Percentiles rank a stretch among this genome's conserved stretches.
Evolutionary conservation across 2,888 invertebrate genomes (phyloP).

Genomic region (Pantelozetes paolii): DNA sequence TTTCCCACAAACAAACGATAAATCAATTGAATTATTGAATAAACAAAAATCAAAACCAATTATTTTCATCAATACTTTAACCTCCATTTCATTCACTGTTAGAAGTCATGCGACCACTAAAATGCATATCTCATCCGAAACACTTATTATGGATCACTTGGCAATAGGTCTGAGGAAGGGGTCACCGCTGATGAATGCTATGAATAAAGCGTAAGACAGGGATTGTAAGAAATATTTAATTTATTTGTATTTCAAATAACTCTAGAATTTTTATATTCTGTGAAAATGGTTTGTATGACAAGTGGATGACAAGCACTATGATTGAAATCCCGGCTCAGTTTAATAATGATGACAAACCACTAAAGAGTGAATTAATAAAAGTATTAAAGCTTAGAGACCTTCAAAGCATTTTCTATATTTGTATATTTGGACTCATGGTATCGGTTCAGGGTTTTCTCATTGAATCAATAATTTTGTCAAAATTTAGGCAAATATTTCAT

Average conservation of each 20-base stretch:
- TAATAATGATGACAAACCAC: neutral
- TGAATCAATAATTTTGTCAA: too few relatives aligned
- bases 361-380: neutral
- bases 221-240: neutral
- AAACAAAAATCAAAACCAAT: too few relatives aligned
- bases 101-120: neutral
- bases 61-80: neutral
- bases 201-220: neutral
- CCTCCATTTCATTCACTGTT: neutral
- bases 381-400: neutral
- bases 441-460: neutral
- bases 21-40: neutral
- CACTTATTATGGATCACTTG: neutral
- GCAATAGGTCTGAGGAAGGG: neutral
- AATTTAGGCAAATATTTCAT: too few relatives aligned
- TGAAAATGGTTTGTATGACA: neutral
- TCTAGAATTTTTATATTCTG: neutral
- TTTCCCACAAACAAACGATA: neutral
- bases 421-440: neutral
- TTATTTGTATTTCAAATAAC: neutral
- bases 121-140: slow-evolving; percentile 2
- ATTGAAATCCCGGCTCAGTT: neutral
- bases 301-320: neutral
- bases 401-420: neutral
- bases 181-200: neutral